Evolutionary conservation across 2,797 vertebrate genomes (phyloP).

Genomic region (Loris lydekkerianus): DNA sequence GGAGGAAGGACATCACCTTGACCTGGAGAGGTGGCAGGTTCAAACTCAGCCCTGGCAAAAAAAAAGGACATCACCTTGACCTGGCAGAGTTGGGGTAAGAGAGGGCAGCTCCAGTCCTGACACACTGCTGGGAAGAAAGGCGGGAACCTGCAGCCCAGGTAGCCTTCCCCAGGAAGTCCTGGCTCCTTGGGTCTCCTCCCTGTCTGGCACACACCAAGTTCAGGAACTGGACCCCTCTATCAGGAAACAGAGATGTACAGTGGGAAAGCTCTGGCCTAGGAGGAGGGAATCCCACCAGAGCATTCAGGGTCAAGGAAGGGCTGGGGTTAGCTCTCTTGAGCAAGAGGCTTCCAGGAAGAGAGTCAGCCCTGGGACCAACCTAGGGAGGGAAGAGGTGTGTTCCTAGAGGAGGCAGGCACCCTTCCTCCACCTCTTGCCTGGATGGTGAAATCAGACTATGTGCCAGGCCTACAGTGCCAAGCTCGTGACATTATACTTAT

Average conservation of each 20-base stretch:
- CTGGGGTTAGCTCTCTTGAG: not conserved
- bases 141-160: not conserved
- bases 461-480: not conserved
- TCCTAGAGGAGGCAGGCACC: fast-evolving
- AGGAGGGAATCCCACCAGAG: not conserved
- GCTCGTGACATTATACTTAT: not conserved
- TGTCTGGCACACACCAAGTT: not conserved
- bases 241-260: not conserved
- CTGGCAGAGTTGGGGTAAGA: not conserved
- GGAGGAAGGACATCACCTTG: not conserved
- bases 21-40: not conserved
- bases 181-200: not conserved
- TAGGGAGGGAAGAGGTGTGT: not conserved
- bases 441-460: not conserved
- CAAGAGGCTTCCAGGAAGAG: not conserved
- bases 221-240: not conserved
- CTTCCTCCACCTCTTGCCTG: not conserved
- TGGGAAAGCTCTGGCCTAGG: not conserved
- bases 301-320: not conserved
- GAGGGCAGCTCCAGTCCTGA: not conserved
- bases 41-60: too few species aligned
- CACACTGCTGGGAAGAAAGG: slow-evolving; percentile 8
- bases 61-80: not conserved
- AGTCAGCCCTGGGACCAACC: not conserved
- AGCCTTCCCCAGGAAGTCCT: not conserved